Base-by-base conservation (phyloP, 2,888 invertebrate genomes). In the Taphrorychus bicolor region DNA sequence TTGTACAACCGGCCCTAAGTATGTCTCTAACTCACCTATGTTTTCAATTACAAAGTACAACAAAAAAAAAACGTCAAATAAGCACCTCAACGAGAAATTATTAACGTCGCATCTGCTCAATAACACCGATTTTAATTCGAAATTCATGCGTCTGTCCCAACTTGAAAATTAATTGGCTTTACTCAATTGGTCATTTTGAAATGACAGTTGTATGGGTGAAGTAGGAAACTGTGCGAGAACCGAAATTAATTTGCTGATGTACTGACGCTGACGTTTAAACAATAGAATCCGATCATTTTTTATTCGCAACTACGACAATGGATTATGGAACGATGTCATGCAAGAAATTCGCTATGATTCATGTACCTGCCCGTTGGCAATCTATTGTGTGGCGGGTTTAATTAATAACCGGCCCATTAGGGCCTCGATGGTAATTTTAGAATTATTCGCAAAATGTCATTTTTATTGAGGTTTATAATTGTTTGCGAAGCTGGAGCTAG, bases 221-320 rank as follows among this genome's bases (percentile, higher is more conserved):
- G 63, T 63, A 49, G 48, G 57, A 57, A 7, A 42, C 22, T 45
- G 41, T 51, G 56, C 42, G 2, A 21, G 51, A 51, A 40, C 57
- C 11, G 17, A 63, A 63, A 57, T 51, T 63, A 63, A 63, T 63
- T 63, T 63, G 49, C 57, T 63, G 63, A 63, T 57, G 51, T 57
- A 45, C 63, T 63, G 63, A 57, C 16, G 51, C 41, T 63, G 63
- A 63, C 63, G 24, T 11, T 23, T 51, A 41, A 57, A 63, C 63
- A 63, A 63, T 51, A 18, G 63, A 57, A 32, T 40, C 11, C 22
- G 51, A 57, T 61, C 18, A 45, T 57, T 42, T 40, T 40, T 40
- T 51, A 51, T 51, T 56, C 14, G 14, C 45, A 17, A 16, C 17
- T 45, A 45, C 14, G 14, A 45, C 51, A 51, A 51, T 51, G n/a